Conservation (phyloP, 1,140 invertebrate genomes). For the Panonychus citri region DNA sequence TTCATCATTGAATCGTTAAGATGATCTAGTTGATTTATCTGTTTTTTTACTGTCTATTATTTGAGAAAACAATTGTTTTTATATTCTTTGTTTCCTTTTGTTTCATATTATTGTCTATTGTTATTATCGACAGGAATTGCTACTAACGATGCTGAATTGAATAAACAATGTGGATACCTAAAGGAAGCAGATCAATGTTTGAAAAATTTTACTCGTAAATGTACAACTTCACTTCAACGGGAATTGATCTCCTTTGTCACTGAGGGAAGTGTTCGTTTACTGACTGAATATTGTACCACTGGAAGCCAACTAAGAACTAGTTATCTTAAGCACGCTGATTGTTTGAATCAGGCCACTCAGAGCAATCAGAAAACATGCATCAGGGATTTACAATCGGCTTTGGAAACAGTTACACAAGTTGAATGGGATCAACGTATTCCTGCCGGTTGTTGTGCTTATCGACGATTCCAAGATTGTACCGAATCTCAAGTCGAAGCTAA, state of each 20-base stretch:
- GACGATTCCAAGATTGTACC: constrained; percentile 11
- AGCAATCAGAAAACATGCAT: constrained; percentile 13
- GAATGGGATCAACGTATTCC: constrained; percentile 17
- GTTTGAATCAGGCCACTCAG: constrained; percentile 13
- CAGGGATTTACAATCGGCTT: constrained; percentile 15
- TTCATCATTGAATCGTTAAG: too few relatives aligned
- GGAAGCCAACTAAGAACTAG: constrained; percentile 10
- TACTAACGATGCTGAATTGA: constrained; percentile 10
- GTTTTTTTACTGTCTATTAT: too few relatives aligned
- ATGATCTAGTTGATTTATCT: too few relatives aligned
- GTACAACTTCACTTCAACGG: constrained; percentile 14
- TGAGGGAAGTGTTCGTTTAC: constrained; percentile 15
- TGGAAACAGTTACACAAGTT: constrained; percentile 13
- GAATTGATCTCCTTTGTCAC: constrained; percentile 15
- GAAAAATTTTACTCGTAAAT: constrained; percentile 15
- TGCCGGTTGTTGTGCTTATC: constrained; percentile 15
- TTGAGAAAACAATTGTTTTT: too few relatives aligned
- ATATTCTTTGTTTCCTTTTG: too few relatives aligned
- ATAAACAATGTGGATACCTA: constrained; percentile 14
- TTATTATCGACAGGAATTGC: too few relatives aligned
- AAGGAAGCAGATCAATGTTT: constrained; percentile 16
- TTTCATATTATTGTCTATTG: too few relatives aligned
- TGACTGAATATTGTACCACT: constrained; percentile 16
- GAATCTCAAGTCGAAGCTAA: constrained; percentile 14
- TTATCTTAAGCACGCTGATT: constrained; percentile 16